phyloP scores from a whole-genome alignment of 2,797 vertebrate genomes.

The Centroberyx gerrardi region DNA sequence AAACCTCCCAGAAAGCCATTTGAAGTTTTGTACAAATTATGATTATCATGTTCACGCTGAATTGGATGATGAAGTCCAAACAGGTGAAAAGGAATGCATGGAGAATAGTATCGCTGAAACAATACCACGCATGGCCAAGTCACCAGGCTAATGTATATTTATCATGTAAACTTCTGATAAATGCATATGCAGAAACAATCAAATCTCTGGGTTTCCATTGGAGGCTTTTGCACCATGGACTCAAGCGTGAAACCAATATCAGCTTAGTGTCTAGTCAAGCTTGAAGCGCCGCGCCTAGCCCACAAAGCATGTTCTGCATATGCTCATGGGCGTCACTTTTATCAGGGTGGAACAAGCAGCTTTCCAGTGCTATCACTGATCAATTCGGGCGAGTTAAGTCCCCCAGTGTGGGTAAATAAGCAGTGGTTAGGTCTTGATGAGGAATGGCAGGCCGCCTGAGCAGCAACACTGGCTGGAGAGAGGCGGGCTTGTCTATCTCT shows the following conservation, averaged over 20 bases:
- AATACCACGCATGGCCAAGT: constrained; percentile 82
- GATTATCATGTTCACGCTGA: constrained; percentile 64
- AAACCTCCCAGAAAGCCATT: constrained; percentile 62
- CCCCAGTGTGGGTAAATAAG: constrained; percentile 78
- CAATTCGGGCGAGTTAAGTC: constrained; percentile 75
- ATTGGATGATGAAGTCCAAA: constrained; percentile 82
- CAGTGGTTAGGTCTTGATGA: constrained; percentile 78
- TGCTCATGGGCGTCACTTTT: constrained; percentile 79
- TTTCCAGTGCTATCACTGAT: constrained; percentile 78
- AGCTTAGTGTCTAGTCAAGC: constrained; percentile 87
- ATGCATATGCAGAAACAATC: constrained; percentile 88
- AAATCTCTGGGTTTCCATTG: constrained; percentile 81
- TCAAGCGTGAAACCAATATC: constrained; percentile 88
- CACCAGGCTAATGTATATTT: constrained; percentile 82
- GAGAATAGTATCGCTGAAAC: constrained; percentile 72
- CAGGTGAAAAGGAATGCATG: constrained; percentile 72
- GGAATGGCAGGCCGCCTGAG: constrained; percentile 74
- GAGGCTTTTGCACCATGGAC: constrained; percentile 77
- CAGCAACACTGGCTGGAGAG: constrained; percentile 37
- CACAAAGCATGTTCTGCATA: constrained; percentile 86
- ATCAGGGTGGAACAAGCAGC: constrained; percentile 83
- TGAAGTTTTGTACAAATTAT: constrained; percentile 75
- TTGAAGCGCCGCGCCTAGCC: constrained; percentile 79
- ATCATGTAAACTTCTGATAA: constrained; percentile 87
- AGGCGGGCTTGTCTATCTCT: constrained; percentile 60